Base-by-base conservation (phyloP, 2,113 vertebrate genomes). In the Muntiacus reevesi region DNA sequence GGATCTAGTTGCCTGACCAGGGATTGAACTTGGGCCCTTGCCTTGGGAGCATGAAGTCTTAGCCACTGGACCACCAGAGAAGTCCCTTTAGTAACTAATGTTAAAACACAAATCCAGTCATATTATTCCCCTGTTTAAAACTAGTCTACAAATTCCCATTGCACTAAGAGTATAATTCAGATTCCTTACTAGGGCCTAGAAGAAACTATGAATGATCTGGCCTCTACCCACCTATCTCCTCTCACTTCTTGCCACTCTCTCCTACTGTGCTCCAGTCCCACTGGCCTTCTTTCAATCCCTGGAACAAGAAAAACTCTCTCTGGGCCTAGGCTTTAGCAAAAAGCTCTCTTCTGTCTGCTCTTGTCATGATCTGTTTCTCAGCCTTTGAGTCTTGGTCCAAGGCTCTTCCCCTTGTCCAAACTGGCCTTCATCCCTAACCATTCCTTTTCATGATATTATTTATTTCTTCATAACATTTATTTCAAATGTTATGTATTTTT, bases 41-140 rank as follows among this genome's bases (percentile, higher is more conserved):
- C 67, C 19, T 71, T 71, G 19, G n/a, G n/a, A 12, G n/a, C 5
- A 5, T 71, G 21, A 71, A 71, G n/a, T 71, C 67, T 71, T 71
- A 40, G n/a, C 67, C 67, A 40, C 19, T 71, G n/a, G 67, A 71
- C 67, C 19, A 71, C 67, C 2, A 12, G 67, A 19, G 10, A 71
- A 12, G 19, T 71, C 67, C n/a, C 67, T 71, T 71, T 52, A 79
- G 76, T 79, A 79, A 86, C 15, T 60, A 43, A 88, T 84, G 30
- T 79, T 88, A 71, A 89, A 96, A 93, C 28, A 78, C 60, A 83
- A 83, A 85, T 43, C 33, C 40, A 87, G 21, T 97, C 54, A 57
- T 74, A 50, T 96, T 59, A 67, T 62, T 89, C 25, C 33, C n/a
- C 59, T 94, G 25, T 30, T 92, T 86, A 97, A 92, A 86, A 89